A percentile compares a stretch with the other conserved stretches of the same genome.
Conservation (phyloP, 2,888 invertebrate species). For the Choreutis nemorana region DNA sequence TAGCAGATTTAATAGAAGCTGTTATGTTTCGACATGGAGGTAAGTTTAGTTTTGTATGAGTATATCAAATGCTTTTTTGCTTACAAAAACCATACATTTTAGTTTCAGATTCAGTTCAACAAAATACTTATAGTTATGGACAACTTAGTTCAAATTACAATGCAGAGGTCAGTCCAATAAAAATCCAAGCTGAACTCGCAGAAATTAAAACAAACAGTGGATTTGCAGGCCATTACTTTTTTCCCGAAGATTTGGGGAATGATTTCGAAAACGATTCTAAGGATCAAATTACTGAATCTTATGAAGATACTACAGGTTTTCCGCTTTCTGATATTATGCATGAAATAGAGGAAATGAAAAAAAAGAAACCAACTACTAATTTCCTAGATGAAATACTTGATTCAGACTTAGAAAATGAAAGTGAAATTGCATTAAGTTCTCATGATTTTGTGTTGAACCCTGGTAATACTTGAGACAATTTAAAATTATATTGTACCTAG, state of each 20-base stretch:
- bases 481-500: too few species aligned
- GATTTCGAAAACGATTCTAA: constrained; percentile 17
- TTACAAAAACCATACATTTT: constrained; percentile 1
- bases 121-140: constrained; percentile 20
- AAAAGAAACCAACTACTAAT: constrained; percentile 35
- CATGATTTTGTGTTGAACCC: too few species aligned
- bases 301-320: constrained; percentile 32
- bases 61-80: too few species aligned
- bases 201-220: constrained; percentile 33
- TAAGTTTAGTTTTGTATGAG: constrained; percentile 14
- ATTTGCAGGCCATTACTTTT: constrained; percentile 53
- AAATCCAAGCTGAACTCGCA: constrained; percentile 43
- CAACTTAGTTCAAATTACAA: constrained; percentile 16
- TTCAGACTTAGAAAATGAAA: constrained; percentile 32
- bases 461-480: too few species aligned
- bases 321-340: constrained; percentile 34
- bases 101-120: too few species aligned
- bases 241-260: constrained; percentile 39
- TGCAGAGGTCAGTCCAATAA: constrained; percentile 29
- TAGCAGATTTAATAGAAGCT: constrained; percentile 52
- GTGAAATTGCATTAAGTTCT: too few species aligned
- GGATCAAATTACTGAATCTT: constrained; percentile 27
- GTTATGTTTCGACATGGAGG: constrained; percentile 49
- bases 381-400: constrained; percentile 53
- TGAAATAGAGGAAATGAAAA: constrained; percentile 44